Evolutionary conservation across 2,888 invertebrate species (phyloP).

Genomic region (Philhelius pedissequus): DNA sequence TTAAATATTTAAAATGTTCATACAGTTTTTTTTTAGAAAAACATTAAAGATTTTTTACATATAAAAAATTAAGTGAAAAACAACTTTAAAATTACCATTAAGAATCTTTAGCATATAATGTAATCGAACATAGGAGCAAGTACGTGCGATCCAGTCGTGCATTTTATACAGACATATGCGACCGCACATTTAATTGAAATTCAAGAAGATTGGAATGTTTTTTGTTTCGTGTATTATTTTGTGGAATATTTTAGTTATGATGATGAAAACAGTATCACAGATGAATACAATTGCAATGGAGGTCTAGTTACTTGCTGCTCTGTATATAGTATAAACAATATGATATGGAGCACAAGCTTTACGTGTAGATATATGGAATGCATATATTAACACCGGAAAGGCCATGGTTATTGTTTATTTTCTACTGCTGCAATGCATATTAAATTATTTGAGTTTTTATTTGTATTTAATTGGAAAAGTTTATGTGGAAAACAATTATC

Average conservation of each 20-base stretch:
- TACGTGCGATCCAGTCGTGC: no score
- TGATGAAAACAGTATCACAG: neutral
- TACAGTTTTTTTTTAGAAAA: no score
- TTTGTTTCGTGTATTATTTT: neutral
- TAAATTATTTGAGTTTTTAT: conserved; percentile 6
- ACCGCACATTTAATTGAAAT: neutral
- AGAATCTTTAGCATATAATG: no score
- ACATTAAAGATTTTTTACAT: no score
- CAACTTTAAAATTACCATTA: no score
- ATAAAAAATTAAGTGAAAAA: no score
- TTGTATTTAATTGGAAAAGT: neutral
- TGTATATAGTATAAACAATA: neutral
- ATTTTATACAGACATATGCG: no score
- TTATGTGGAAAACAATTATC: no score
- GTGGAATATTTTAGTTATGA: neutral
- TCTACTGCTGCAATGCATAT: conserved; percentile 39
- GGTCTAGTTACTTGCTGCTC: neutral
- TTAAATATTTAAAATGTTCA: no score
- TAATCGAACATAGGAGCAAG: no score
- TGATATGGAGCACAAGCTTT: conserved; percentile 45
- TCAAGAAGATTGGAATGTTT: neutral
- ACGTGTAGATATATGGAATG: conserved; percentile 16
- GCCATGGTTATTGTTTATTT: conserved; percentile 19
- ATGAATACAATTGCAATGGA: neutral
- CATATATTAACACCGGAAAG: conserved; percentile 40